Base-by-base conservation (phyloP, 2,113 vertebrate species). In the Malurus alboscapulatus region DNA sequence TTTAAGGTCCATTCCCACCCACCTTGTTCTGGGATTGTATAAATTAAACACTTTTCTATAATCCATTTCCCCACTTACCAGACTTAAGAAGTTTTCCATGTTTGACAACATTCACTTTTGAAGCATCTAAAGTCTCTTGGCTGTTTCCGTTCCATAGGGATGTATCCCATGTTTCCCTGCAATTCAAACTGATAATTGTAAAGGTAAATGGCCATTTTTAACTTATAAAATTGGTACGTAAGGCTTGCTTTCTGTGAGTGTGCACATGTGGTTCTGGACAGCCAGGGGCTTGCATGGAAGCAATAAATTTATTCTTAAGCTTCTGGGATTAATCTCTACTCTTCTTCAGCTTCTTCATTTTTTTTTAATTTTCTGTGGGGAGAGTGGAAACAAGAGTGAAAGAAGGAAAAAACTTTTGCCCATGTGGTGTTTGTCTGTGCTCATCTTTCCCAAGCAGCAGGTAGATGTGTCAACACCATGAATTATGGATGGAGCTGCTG, bases 371-470 rank as follows among this genome's bases (percentile, higher is more conserved):
- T 27, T 7, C 24, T 32, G 53, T 44, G 66, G 51, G 5, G 57
- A 42, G 24, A 16, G 14, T 42, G 19, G 27, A 68, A 74, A 29
- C 0, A 1, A 38, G 83, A 81, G 34, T 16, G 36, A 36, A 57
- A 62, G 78, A 15, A 74, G 32, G n/a, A 42, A 62, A 34, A 50
- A 51, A 16, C 40, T 58, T 38, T 84, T 84, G 8, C 40, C 29
- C 7, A 0, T 32, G 27, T 45, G 21, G 0, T n/a, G 20, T 55
- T 24, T 78, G 40, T 36, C 44, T 84, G 30, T 2, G 9, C 74
- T 77, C 61, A 20, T 77, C 74, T 82, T 96, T 82, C 75, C 62
- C 29, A 29, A 81, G 85, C 91, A 93, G 91, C 86, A 88, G 71
- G 87, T 47, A 74, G 62, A 57, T 30, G 34, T 88, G 76, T 63